Evolutionary conservation across 2,888 invertebrate genomes (phyloP), one percentile per base, ranked within the genome.

Genomic region (Pristionchus fissidentatus): DNA sequence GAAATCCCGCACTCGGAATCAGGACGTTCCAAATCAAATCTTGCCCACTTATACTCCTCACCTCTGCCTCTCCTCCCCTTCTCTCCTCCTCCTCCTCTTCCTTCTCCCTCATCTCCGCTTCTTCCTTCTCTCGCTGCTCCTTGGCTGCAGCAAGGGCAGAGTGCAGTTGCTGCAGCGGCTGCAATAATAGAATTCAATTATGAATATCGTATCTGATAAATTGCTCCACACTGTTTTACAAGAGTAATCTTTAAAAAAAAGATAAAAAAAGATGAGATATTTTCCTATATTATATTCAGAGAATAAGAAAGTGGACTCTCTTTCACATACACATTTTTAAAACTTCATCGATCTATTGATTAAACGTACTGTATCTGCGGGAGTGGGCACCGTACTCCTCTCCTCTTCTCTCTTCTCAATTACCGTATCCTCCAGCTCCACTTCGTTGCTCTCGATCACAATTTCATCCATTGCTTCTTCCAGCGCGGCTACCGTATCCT

Each of bases 101-200:
- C 41, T 41, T 70, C 43, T 41, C n/a, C 26, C 70, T 70, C 70
- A 41, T 70, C 70, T 70, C 70, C 26, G 41, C 70, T 26, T 70
- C 43, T 22, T 70, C 70, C 26, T 26, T 70, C 43, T 70, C 70
- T 26, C 43, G 70, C 70, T 41, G 41, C 70, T 70, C 70, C 70
- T 70, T 70, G 4, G 70, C 70, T 70, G 70, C 70, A 26, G 70
- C 70, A 5, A 70, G 70, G 32, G 70, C 70, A 7, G 70, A 70
- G 26, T 70, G 70, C 70, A 70, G 41, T 41, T 70, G 70, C 70
- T 70, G 70, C 70, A 70, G 70, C 43, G 70, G 70, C 70, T 70
- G 70, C 70, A 70, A 70, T 8, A 38, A 38, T 0, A 10, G 7
- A 5, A 19, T 2, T 1, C n/a, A n/a, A 60, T 60, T 60, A 32